Evolutionary conservation across 2,797 vertebrate genomes (phyloP).

Genomic region (Dallia pectoralis): DNA sequence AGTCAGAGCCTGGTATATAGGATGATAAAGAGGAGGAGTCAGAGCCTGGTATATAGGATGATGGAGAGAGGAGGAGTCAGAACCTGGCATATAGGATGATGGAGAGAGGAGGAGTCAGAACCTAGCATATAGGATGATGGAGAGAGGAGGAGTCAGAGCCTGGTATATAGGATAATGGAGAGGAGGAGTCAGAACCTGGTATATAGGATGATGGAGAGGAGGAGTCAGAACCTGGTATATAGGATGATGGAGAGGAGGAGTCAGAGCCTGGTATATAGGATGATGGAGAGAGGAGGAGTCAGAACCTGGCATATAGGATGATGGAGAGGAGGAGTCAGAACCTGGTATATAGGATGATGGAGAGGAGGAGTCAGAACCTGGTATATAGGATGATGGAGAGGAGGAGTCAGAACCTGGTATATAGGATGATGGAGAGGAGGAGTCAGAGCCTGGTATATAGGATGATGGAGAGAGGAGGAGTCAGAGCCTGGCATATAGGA

Average conservation of each 20-base stretch:
- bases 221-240: constrained; percentile 23
- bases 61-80: not conserved
- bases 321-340: not conserved
- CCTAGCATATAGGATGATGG: constrained; percentile 38
- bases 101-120: not conserved
- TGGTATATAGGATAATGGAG: constrained; percentile 28
- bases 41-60: constrained; percentile 30
- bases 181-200: constrained; percentile 8
- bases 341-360: constrained; percentile 33
- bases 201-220: constrained; percentile 25
- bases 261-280: constrained; percentile 26
- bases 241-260: not conserved
- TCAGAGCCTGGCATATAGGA: constrained; percentile 27
- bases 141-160: constrained; percentile 1
- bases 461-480: not conserved
- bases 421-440: constrained; percentile 12
- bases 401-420: constrained; percentile 20
- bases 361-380: constrained; percentile 6
- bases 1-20: constrained; percentile 24
- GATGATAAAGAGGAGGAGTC: not conserved
- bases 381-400: constrained; percentile 25
- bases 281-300: not conserved
- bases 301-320: constrained; percentile 30
- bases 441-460: constrained; percentile 24
- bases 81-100: constrained; percentile 34